Base-by-base conservation (phyloP, 2,113 vertebrate genomes). In the Micronycteris hirsuta region DNA sequence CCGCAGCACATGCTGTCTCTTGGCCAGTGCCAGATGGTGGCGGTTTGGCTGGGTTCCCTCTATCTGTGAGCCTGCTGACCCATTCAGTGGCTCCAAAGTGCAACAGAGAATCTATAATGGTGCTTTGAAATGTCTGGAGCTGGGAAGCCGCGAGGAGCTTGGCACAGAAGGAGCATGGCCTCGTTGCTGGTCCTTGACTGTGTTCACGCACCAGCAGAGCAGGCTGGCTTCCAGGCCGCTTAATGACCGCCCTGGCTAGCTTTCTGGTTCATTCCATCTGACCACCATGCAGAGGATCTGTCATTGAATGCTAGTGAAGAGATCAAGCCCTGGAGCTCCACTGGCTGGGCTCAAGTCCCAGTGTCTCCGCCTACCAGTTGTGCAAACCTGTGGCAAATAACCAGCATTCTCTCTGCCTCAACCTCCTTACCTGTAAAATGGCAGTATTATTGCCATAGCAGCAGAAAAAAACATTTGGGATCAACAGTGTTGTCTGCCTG, bases 1-100 rank as follows among this genome's bases (percentile, higher is more conserved):
- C 63, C 65, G n/a, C 16, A 78, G 80, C 95, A 86, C 95, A 95
- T 95, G 94, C 77, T 49, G 28, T 77, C 16, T 94, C 80, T 63
- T 1, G 14, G 91, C 77, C n/a, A 6, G 86, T 26, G 86, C 84
- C 97, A 98, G 96, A 96, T 92, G 97, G 97, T 12, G 26, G 70
- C n/a, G 81, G 78, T n/a, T 96, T 96, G 95, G 95, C 97, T n/a
- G n/a, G 45, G 45, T 89, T 70, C 89, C 67, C 83, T 96, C 2
- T 38, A 20, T 74, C 93, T 95, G 76, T 4, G 65, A 86, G 93
- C 95, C 90, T 7, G 12, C 82, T 93, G 97, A 97, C 97, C 88
- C 89, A 78, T 52, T 68, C 94, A 43, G 78, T 43, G 84, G 63
- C 63, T 90, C 67, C 83, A 56, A 76, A 94, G 54, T 45, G 56